These are phyloP conservation scores for Acronicta aceris DNA, from an alignment of 2,888 invertebrate genomes.

Conservation along the genomic window DNA sequence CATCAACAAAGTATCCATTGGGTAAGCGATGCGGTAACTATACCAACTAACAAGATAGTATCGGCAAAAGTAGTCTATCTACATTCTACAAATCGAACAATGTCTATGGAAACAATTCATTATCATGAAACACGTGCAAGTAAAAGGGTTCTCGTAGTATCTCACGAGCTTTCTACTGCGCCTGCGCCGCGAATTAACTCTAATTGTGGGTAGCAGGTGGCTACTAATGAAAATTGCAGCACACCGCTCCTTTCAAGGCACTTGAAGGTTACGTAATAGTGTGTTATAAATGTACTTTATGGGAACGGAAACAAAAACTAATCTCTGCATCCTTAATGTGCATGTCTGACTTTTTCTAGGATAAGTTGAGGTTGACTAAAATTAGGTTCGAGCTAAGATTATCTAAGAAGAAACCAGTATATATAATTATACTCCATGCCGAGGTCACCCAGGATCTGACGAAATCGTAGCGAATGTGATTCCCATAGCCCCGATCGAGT, in stretches of 20 bases:
- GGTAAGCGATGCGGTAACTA: slow-evolving; percentile 19
- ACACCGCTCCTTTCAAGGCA: slow-evolving; percentile 48
- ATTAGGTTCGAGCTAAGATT: too few species aligned
- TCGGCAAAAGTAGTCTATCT: slow-evolving; percentile 8
- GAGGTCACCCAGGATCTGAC: too few species aligned
- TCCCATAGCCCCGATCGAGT: too few species aligned
- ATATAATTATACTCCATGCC: too few species aligned
- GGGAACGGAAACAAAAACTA: slow-evolving; percentile 20
- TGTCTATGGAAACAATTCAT: slow-evolving; percentile 29
- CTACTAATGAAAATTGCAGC: slow-evolving; percentile 56
- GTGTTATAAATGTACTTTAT: slow-evolving; percentile 31
- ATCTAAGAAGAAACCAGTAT: too few species aligned
- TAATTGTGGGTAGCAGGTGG: slow-evolving; percentile 63
- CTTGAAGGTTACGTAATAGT: slow-evolving; percentile 44
- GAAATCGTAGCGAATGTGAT: too few species aligned
- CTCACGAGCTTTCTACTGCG: slow-evolving; percentile 65
- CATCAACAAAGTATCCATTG: not conserved
- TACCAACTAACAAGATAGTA: slow-evolving; percentile 21
- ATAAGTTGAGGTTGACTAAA: too few species aligned
- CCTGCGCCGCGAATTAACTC: slow-evolving; percentile 53
- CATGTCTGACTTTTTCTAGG: too few species aligned
- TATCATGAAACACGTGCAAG: slow-evolving; percentile 38
- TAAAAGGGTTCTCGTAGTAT: slow-evolving; percentile 52
- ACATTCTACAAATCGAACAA: slow-evolving; percentile 15
- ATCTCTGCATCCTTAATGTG: slow-evolving; percentile 22